phyloP scores from a whole-genome alignment of 35 echinoderm and acorn worm species.

The Lytechinus variegatus region DNA sequence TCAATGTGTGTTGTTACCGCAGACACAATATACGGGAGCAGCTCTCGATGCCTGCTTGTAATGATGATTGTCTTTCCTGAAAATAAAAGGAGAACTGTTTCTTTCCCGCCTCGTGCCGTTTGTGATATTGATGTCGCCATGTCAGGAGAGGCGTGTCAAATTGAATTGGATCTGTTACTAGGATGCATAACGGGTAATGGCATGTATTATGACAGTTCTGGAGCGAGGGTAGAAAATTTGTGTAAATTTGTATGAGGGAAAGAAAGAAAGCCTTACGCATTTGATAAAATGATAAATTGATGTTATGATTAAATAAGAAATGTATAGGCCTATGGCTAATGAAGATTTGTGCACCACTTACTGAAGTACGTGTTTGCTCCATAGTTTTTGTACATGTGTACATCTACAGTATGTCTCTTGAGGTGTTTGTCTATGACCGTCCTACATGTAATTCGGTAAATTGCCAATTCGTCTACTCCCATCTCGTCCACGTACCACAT shows the following conservation, averaged over 20 bases:
- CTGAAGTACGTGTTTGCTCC: not conserved
- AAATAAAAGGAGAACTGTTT: not conserved
- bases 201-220: not conserved
- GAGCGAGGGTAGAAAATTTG: not conserved
- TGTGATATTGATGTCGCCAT: not conserved
- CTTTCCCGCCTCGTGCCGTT: not conserved
- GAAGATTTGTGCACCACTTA: not conserved
- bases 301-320: not conserved
- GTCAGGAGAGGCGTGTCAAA: not conserved
- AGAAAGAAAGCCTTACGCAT: not conserved
- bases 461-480: too few species aligned
- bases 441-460: too few species aligned
- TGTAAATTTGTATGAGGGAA: not conserved
- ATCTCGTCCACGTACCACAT: too few species aligned
- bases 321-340: not conserved
- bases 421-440: too few species aligned
- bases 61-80: not conserved
- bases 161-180: not conserved
- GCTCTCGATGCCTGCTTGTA: not conserved
- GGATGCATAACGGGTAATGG: not conserved
- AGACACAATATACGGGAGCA: not conserved
- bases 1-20: conserved; percentile 25
- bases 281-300: not conserved
- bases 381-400: too few species aligned
- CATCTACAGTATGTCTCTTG: too few species aligned